Evolutionary conservation across 30 jellyfish, hydroid and myxozoan genomes (phyloP), one percentile per base, ranked within the genome.

Genomic region (Pseudorhiza aurosa): DNA sequence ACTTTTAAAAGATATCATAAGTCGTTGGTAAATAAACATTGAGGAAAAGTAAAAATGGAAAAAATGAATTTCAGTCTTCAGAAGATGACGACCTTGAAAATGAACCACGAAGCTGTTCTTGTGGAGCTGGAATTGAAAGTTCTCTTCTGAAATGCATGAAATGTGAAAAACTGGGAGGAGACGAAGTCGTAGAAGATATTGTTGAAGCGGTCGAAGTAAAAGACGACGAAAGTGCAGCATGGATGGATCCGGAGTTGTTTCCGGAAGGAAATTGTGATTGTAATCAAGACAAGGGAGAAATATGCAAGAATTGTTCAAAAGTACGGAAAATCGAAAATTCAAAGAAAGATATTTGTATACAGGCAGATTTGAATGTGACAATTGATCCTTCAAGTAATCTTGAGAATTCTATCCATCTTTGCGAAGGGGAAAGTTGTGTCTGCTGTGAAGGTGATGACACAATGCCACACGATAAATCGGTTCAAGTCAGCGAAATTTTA

Each of bases 361-460:
- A 79, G 44, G 91, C 91, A 8, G 91, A 79, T 47, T 36, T 79
- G 63, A 50, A 46, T 6, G 27, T 9, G 32, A 58, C 71, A 2
- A 19, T 43, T 12, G 65, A 32, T 4, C 37, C 63, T 45, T 22
- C 39, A 8, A 35, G 5, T 68, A 77, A 58, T 12, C 59, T 43
- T 7, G 83, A 64, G 8, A 49, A 37, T 24, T 65, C 83, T 29
- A n/a, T 79, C 77, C 91, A 79, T 50, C 70, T 64, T 3, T 63
- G 91, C 77, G 91, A 79, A 33, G 91, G 91, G 24, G 91, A 45
- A 50, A 39, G 76, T 59, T 77, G 90, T 46, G 67, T 77, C 21
- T 77, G 90, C 77, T 42, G 80, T 19, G 91, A 64, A 28, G 82
- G 19, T 8, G 91, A 79, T 19, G 72, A 51, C 17, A 39, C 31